phyloP scores from a whole-genome alignment of 2,113 vertebrate species.

The Peucedramus taeniatus region DNA sequence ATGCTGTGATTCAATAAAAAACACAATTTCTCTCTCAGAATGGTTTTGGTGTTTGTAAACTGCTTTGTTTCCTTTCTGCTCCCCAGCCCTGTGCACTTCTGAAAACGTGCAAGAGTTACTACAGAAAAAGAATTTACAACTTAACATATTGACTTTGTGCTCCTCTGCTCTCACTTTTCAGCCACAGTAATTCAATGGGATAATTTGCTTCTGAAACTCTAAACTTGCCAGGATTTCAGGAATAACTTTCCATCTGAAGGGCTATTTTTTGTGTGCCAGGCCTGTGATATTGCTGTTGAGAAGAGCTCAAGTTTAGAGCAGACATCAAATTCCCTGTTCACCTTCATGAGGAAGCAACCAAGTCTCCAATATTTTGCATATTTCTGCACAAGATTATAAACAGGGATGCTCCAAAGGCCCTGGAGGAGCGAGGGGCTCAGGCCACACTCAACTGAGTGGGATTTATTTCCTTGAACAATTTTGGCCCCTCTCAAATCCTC shows the following conservation, averaged over 20 bases:
- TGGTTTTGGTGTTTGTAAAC: not conserved
- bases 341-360: not conserved
- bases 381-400: not conserved
- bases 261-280: not conserved
- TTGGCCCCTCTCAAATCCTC: not conserved
- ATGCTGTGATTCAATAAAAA: not conserved
- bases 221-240: not conserved
- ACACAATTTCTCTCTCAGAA: not conserved
- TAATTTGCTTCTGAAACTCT: not conserved
- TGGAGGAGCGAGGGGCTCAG: not conserved
- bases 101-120: accelerated
- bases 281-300: not conserved
- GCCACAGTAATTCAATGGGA: not conserved
- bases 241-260: not conserved
- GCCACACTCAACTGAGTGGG: not conserved
- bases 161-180: not conserved
- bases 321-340: not conserved
- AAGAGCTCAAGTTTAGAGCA: not conserved
- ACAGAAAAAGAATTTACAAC: not conserved
- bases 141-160: accelerated
- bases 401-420: not conserved
- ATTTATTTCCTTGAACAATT: not conserved
- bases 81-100: not conserved
- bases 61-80: not conserved
- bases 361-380: not conserved